Evolutionary conservation across 2,113 vertebrate species (phyloP).

Genomic region (Saiga tatarica): DNA sequence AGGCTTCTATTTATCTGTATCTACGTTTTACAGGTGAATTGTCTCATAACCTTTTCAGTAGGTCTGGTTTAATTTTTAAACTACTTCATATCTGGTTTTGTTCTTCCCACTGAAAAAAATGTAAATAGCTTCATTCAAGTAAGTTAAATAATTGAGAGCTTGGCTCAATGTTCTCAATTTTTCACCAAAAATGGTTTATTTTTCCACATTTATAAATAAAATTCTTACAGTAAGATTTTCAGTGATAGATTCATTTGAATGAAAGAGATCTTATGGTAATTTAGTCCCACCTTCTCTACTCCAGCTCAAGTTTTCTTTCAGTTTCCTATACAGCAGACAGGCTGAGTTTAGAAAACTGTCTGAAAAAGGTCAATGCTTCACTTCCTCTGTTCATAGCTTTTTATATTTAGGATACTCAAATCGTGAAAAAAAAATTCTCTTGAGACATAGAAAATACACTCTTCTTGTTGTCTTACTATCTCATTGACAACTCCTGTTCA

Average conservation of each 20-base stretch:
- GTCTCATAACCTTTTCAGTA: not conserved
- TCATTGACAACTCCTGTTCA: not conserved
- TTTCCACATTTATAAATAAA: not conserved
- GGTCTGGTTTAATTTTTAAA: slow-evolving; percentile 24
- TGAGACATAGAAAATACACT: not conserved
- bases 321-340: not conserved
- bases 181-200: not conserved
- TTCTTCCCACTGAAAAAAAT: slow-evolving; percentile 28
- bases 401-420: not conserved
- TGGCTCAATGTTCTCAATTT: not conserved
- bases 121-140: not conserved
- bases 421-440: not conserved
- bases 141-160: not conserved
- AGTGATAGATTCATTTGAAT: not conserved
- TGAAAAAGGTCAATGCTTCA: not conserved
- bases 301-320: not conserved
- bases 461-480: not conserved
- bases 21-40: not conserved
- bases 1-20: not conserved
- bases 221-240: not conserved
- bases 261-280: not conserved
- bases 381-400: not conserved
- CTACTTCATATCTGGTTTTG: not conserved
- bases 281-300: not conserved
- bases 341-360: not conserved